phyloP scores from a whole-genome alignment of 2,888 invertebrate species.

The Drosophila mimetica region DNA sequence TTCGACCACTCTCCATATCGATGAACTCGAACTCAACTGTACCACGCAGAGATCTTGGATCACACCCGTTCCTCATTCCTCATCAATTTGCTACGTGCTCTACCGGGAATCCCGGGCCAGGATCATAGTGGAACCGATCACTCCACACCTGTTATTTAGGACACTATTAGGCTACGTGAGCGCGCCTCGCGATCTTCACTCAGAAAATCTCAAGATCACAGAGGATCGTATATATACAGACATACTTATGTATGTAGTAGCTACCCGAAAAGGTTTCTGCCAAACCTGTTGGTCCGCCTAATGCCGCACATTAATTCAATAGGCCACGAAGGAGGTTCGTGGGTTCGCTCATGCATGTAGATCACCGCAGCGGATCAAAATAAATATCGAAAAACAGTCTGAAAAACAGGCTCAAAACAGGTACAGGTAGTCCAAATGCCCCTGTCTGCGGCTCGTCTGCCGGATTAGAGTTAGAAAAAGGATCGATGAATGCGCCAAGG shows the following conservation, averaged over 20 bases:
- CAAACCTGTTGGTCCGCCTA: constrained; percentile 66
- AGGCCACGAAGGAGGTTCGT: constrained; percentile 39
- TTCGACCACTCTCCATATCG: constrained; percentile 12
- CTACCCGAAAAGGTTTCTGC: constrained; percentile 5
- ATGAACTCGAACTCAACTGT: constrained; percentile 51
- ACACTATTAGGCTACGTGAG: constrained; percentile 69
- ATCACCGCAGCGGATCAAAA: constrained; percentile 54
- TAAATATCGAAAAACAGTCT: constrained; percentile 20
- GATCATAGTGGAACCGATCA: constrained; percentile 67
- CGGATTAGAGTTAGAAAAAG: constrained; percentile 67
- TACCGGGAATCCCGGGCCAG: constrained; percentile 41
- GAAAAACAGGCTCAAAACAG: constrained; percentile 43
- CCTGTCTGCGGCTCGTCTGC: constrained; percentile 45
- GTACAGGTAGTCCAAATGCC: constrained; percentile 52
- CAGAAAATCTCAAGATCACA: neutral
- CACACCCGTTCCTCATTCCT: constrained; percentile 36
- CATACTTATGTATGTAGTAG: too few relatives aligned
- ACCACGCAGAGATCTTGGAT: constrained; percentile 40
- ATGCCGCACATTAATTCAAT: constrained; percentile 73
- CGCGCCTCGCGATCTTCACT: constrained; percentile 11
- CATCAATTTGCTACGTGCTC: constrained; percentile 71
- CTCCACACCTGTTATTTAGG: constrained; percentile 74
- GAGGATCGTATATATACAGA: neutral
- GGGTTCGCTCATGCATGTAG: constrained; percentile 47
- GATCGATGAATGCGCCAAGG: constrained; percentile 40